These are phyloP conservation scores for Muscicapa adusta DNA, from an alignment of 2,113 vertebrate genomes.

Conservation along the genomic window DNA sequence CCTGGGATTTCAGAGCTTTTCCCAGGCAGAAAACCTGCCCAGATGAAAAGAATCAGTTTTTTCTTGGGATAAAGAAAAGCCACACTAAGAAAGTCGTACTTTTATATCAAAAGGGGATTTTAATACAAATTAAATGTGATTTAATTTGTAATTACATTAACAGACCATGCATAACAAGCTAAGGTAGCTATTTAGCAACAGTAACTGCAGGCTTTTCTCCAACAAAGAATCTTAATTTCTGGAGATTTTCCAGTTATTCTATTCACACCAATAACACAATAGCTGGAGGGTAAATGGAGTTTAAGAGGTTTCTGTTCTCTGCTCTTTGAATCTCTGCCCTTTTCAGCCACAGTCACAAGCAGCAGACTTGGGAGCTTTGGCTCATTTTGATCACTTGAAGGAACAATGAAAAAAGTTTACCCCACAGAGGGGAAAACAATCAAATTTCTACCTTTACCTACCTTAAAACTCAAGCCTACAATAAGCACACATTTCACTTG, in stretches of 20 bases:
- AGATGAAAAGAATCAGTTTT: background rate
- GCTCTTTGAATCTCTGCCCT: background rate
- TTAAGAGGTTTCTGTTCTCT: background rate
- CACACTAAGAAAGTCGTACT: background rate
- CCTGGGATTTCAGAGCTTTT: background rate
- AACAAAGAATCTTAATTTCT: background rate
- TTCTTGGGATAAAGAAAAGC: background rate
- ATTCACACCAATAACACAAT: background rate
- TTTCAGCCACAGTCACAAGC: background rate
- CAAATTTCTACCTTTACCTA: background rate
- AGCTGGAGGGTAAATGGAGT: background rate
- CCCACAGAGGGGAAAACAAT: background rate
- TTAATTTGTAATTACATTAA: slow-evolving; percentile 15
- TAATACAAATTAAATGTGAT: slow-evolving; percentile 5
- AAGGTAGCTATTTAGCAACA: background rate
- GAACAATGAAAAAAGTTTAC: background rate
- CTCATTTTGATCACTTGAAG: background rate
- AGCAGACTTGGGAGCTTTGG: background rate
- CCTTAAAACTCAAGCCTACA: background rate
- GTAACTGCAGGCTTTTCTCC: background rate
- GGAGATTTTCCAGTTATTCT: background rate
- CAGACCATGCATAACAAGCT: background rate
- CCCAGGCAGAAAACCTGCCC: background rate
- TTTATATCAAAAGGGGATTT: background rate
- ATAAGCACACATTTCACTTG: background rate